A percentile compares a stretch with the other conserved stretches of the same genome.
These are phyloP conservation scores for Dolichotis patagonum DNA, from an alignment of 2,113 vertebrate genomes.

Conservation along the genomic window DNA sequence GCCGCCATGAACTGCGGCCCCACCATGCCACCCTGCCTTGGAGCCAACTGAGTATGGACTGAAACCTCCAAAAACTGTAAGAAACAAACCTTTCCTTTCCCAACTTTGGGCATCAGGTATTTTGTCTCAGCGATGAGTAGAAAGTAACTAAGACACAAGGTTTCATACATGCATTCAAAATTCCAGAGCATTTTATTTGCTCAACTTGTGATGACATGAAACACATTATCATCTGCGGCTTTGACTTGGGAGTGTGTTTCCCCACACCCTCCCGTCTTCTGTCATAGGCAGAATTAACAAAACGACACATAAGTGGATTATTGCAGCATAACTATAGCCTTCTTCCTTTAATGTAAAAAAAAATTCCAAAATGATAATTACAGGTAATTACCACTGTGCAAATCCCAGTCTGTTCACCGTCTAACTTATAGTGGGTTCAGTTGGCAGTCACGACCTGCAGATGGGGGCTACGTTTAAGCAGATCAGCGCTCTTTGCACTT, in stretches of 20 bases:
- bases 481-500: not conserved
- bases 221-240: not conserved
- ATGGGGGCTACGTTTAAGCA: not conserved
- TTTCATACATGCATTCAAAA: not conserved
- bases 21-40: too few relatives aligned
- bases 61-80: too few relatives aligned
- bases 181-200: slow-evolving; percentile 12
- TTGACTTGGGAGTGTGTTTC: slow-evolving; percentile 19
- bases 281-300: slow-evolving; percentile 67
- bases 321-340: slow-evolving; percentile 73
- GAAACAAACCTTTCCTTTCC: too few relatives aligned
- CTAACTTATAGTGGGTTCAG: slow-evolving; percentile 60
- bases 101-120: too few relatives aligned
- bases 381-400: slow-evolving; percentile 59
- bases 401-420: slow-evolving; percentile 58
- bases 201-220: slow-evolving; percentile 51
- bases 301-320: slow-evolving; percentile 54
- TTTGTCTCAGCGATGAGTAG: too few relatives aligned
- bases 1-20: too few relatives aligned
- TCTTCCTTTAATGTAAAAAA: slow-evolving; percentile 80
- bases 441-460: not conserved
- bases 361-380: slow-evolving; percentile 67
- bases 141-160: too few relatives aligned
- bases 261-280: not conserved
- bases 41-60: too few relatives aligned